A percentile compares a stretch with the other conserved stretches of the same genome.
These are phyloP conservation scores for Euleptes europaea DNA, from an alignment of 2,113 vertebrate genomes.

Conservation along the genomic window DNA sequence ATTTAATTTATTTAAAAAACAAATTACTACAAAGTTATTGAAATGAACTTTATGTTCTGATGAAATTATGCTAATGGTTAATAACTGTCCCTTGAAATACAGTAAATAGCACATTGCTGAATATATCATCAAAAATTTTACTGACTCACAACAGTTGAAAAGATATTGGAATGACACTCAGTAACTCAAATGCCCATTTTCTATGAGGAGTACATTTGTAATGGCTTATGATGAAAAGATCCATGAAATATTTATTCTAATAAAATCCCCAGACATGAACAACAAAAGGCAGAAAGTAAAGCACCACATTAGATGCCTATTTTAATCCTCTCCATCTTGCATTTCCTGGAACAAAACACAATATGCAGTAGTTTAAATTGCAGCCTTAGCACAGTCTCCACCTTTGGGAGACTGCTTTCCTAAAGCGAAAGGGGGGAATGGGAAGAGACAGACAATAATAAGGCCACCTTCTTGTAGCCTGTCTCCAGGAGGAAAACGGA, in stretches of 20 bases:
- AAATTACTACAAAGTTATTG: constrained; percentile 10
- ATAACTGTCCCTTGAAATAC: constrained; percentile 46
- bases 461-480: neutral
- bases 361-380: neutral
- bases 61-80: neutral
- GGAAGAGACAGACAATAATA: neutral
- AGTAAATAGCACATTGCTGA: constrained; percentile 34
- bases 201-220: constrained; percentile 17
- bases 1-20: constrained; percentile 53
- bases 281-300: neutral
- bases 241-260: constrained; percentile 1
- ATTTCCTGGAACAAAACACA: neutral
- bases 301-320: neutral
- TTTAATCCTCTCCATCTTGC: neutral
- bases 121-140: constrained; percentile 34
- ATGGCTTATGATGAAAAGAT: neutral
- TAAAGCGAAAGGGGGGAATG: neutral
- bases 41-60: constrained; percentile 25
- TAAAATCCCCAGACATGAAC: neutral
- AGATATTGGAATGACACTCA: constrained; percentile 24
- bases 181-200: constrained; percentile 22
- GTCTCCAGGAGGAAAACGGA: neutral
- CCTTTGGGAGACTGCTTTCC: neutral
- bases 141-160: constrained; percentile 2
- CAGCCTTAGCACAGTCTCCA: neutral